Conservation (phyloP, 2,113 vertebrate species). For the Parotia lawesii region DNA sequence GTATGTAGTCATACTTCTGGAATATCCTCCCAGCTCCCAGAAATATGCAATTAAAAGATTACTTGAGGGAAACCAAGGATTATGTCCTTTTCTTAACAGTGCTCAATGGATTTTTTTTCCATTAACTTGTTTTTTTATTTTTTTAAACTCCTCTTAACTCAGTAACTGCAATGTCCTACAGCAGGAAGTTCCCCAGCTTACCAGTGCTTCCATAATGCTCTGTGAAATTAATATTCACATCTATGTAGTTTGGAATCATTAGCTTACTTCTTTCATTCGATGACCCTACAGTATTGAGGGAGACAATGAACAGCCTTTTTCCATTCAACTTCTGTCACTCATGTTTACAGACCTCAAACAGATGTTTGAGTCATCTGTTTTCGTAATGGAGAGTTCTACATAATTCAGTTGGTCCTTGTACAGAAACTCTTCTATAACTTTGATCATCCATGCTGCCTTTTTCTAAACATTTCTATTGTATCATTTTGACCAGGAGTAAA, state of each 20-base stretch:
- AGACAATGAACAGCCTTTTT: not conserved
- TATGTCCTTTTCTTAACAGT: not conserved
- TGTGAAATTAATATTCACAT: not conserved
- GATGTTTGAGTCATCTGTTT: slow-evolving; percentile 15
- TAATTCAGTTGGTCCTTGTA: slow-evolving; percentile 11
- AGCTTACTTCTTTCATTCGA: not conserved
- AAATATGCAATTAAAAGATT: not conserved
- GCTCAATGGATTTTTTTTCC: not conserved
- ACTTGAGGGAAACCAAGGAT: not conserved
- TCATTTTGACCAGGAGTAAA: not conserved
- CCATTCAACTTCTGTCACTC: not conserved
- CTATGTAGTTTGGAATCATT: not conserved
- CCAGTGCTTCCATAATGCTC: not conserved
- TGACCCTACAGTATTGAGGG: not conserved
- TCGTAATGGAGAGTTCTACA: not conserved
- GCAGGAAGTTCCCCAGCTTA: not conserved
- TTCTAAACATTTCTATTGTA: not conserved
- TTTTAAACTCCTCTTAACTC: not conserved
- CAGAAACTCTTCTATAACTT: not conserved
- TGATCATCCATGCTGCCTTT: not conserved
- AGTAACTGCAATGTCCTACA: not conserved
- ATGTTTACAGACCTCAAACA: not conserved
- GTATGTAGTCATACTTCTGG: not conserved
- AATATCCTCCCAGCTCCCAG: not conserved
- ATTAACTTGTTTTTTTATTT: not conserved